Base-by-base conservation (phyloP, 1,140 invertebrate genomes). In the Apocrypta bakeri region DNA sequence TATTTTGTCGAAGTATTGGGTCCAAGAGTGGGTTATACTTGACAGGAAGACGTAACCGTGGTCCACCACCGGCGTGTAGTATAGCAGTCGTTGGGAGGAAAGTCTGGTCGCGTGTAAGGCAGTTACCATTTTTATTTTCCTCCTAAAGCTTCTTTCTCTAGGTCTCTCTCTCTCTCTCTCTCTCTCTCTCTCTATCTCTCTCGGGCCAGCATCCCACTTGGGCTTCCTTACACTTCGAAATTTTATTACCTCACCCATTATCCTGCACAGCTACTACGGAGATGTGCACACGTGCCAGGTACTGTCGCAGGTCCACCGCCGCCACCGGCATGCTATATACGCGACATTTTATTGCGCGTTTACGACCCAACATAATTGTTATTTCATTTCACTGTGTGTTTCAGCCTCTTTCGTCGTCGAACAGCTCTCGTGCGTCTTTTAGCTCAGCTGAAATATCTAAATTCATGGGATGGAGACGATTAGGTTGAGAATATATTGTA, bases 201-300 rank as follows among this genome's bases (percentile, higher is more conserved):
- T 56, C 48, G 48, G 48, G 48, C 84, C 82, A 77, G 81, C 83
- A 79, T 80, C 79, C 83, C 83, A 79, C 84, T 84, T 71, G 76
- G 61, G 29, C 69, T 82, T 81, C 73, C 66, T 76, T 75, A 71
- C 48, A 56, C 64, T 71, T 76, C 64, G 82, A 76, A 86, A 86
- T 88, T 89, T 88, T 89, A 88, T 88, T 86, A 86, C 86, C 77
- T 73, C 82, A 66, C 84, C 88, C 85, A 86, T 89, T 88, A 88
- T 84, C 79, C 76, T 82, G 48, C 24, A 17, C 48, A 21, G 21
- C 48, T 21, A 56, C 12, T 56, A 56, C 69, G 40, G 73, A 42
- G 74, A 81, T 85, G 84, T 31, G 77, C 76, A n/a, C 69, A 37
- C 64, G 66, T 79, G 48, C 68, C 78, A 63, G 42, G 68, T 63